Evolutionary conservation across 2,888 invertebrate genomes (phyloP).

Genomic region (Leptinotarsa haldemani): DNA sequence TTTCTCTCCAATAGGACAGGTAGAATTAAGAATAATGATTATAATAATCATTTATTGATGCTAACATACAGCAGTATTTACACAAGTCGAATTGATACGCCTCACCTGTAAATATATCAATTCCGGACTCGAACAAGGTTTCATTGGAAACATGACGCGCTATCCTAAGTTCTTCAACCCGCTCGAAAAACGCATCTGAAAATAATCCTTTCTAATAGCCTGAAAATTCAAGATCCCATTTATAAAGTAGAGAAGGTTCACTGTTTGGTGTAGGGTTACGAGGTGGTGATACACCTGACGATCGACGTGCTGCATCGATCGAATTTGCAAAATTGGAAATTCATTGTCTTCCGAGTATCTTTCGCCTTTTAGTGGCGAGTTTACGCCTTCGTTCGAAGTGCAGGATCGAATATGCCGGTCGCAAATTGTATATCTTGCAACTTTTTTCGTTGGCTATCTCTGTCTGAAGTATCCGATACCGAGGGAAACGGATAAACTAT

Average conservation of each 20-base stretch:
- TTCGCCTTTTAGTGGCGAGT: not conserved
- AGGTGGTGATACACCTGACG: not conserved
- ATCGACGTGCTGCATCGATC: not conserved
- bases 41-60: too few species aligned
- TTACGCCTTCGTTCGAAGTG: not conserved
- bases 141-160: too few species aligned
- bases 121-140: too few species aligned
- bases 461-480: constrained; percentile 48
- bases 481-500: constrained; percentile 51
- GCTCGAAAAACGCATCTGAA: not conserved
- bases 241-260: not conserved
- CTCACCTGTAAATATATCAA: too few species aligned
- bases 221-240: not conserved
- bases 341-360: not conserved
- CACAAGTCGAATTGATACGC: too few species aligned
- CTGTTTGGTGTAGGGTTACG: not conserved
- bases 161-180: not conserved
- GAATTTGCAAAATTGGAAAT: not conserved
- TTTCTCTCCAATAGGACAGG: not conserved
- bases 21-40: too few species aligned
- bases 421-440: too few species aligned
- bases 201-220: not conserved
- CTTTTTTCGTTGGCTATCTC: constrained; percentile 24
- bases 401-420: not conserved
- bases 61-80: too few species aligned